Conservation (phyloP, 2,797 vertebrate species). For the Acanthiza pusilla region DNA sequence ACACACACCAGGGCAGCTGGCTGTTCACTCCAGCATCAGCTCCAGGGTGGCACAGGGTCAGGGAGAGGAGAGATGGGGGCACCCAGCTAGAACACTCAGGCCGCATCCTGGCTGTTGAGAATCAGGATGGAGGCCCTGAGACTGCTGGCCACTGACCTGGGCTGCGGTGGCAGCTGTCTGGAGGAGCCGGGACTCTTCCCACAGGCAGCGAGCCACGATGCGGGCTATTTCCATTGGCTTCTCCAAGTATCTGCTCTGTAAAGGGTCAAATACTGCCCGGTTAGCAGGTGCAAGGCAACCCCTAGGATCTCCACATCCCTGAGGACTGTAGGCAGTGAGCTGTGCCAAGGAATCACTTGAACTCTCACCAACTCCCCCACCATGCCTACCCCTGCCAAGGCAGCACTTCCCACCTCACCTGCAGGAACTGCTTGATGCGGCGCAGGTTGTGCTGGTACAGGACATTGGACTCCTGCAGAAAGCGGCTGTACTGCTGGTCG, state of each 20-base stretch:
- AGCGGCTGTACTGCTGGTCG: conserved; percentile 98
- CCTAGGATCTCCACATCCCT: accelerated
- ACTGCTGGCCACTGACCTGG: conserved; percentile 77
- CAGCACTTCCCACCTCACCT: conserved; percentile 61
- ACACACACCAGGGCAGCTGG: background rate
- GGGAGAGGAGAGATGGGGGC: background rate
- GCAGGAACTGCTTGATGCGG: conserved; percentile 96
- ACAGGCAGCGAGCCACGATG: conserved; percentile 94
- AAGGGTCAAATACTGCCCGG: background rate
- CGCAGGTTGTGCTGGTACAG: conserved; percentile 98
- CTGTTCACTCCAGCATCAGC: background rate
- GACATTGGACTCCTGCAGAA: conserved; percentile 97
- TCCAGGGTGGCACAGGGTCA: background rate
- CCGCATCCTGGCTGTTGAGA: background rate
- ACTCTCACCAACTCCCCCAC: background rate
- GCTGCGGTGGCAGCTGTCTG: conserved; percentile 90
- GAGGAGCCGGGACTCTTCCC: conserved; percentile 93
- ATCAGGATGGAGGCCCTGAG: background rate
- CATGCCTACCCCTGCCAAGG: background rate
- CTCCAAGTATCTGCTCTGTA: conserved; percentile 93
- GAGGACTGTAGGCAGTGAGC: accelerated
- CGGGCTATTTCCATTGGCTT: conserved; percentile 98
- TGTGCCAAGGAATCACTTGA: accelerated
- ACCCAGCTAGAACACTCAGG: background rate
- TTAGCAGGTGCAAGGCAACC: background rate